phyloP scores from a whole-genome alignment of 2,888 invertebrate genomes.

The Drosophila borborema region DNA sequence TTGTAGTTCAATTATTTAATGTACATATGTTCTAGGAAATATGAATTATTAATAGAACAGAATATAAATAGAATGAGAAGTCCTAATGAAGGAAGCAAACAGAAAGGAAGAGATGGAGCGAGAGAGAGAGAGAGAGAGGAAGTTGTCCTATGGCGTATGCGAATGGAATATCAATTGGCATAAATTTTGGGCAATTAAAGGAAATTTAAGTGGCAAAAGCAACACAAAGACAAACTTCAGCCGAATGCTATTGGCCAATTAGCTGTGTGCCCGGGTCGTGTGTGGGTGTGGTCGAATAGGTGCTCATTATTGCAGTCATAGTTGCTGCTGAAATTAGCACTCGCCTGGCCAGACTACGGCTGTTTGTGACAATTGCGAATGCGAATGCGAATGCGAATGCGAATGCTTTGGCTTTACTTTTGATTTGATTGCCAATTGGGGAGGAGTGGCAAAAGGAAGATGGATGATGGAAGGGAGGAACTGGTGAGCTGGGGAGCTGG shows the following conservation, averaged over 20 bases:
- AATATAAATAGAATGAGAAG: slow-evolving; percentile 1
- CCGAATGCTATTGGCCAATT: slow-evolving; percentile 46
- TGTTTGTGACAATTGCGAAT: slow-evolving; percentile 29
- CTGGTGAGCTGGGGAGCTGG: neutral
- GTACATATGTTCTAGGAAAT: neutral
- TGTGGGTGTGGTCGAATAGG: slow-evolving; percentile 21
- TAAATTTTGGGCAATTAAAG: slow-evolving; percentile 73
- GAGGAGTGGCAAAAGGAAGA: neutral
- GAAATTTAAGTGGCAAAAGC: slow-evolving; percentile 39
- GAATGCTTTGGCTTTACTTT: slow-evolving; percentile 32
- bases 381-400: slow-evolving; percentile 8
- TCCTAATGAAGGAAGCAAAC: neutral
- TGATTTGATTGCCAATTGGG: slow-evolving; percentile 33
- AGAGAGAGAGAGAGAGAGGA: neutral
- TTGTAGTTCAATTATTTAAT: neutral
- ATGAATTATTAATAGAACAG: slow-evolving; percentile 1
- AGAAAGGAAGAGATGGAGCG: neutral
- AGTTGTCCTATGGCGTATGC: slow-evolving; percentile 4
- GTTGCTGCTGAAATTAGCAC: slow-evolving; percentile 41
- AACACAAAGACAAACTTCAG: neutral
- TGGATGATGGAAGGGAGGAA: too few species aligned
- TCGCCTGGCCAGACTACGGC: slow-evolving; percentile 33
- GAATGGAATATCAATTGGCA: slow-evolving; percentile 50
- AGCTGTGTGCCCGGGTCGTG: slow-evolving; percentile 25
- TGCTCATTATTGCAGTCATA: slow-evolving; percentile 64